These are phyloP conservation scores for Pomatostomus ruficeps DNA, from an alignment of 2,113 vertebrate genomes.

Conservation along the genomic window DNA sequence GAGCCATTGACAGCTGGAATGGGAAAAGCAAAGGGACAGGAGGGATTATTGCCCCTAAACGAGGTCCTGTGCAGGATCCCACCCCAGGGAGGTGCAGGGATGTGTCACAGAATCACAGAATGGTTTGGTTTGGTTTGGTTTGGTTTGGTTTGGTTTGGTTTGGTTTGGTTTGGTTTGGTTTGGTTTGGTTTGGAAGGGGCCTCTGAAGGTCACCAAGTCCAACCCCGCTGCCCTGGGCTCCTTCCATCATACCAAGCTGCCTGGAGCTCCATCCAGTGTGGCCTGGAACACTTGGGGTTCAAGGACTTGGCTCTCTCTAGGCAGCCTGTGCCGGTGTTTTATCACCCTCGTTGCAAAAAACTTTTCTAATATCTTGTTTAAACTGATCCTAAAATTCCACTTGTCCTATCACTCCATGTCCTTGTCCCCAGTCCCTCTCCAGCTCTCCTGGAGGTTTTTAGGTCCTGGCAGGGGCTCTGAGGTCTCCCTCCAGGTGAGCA, in stretches of 20 bases:
- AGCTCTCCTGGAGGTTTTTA: not conserved
- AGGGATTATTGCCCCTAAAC: fast-evolving
- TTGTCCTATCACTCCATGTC: not conserved
- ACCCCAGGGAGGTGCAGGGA: fast-evolving
- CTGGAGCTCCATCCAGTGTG: not conserved
- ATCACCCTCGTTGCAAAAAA: not conserved
- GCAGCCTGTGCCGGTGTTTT: not conserved
- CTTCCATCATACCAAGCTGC: not conserved
- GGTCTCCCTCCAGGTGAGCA: not conserved
- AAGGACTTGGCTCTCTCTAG: not conserved
- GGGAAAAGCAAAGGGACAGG: not conserved
- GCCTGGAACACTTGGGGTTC: not conserved
- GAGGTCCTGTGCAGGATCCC: not conserved
- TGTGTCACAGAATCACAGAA: not conserved
- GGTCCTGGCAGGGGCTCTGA: not conserved
- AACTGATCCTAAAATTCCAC: not conserved
- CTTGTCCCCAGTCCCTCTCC: not conserved
- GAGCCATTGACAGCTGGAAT: not conserved
- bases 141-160: too few relatives aligned
- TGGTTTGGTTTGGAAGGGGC: not conserved
- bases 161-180: too few relatives aligned
- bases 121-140: not conserved
- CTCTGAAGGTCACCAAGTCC: not conserved
- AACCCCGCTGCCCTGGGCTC: not conserved
- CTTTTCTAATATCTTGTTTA: too few relatives aligned